Base-by-base conservation (phyloP, 2,113 vertebrate species). In the Pomatorhinus ruficollis region DNA sequence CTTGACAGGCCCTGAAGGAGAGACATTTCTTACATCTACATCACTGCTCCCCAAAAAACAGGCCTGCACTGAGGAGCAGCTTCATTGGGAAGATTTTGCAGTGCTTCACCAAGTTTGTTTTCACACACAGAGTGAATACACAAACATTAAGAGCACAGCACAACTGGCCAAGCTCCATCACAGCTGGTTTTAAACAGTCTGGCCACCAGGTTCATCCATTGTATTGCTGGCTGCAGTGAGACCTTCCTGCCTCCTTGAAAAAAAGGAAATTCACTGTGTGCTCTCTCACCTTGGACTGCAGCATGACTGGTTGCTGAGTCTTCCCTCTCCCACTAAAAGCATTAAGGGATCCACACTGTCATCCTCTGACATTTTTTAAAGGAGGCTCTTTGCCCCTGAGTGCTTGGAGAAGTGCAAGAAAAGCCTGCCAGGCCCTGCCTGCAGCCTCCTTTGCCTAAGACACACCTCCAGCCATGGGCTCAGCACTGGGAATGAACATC, bases 191-290 rank as follows among this genome's bases (percentile, higher is more conserved):
- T n/a, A 71, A 87, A n/a, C 20, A 47, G 25, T 71, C 57, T 40
- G n/a, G 35, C 12, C 47, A 68, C 12, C 47, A 68, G 24, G 8
- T 44, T 75, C 53, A 44, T 39, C 39, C 35, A 53, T 16, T 25
- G 6, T 13, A 17, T 56, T 0, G 0, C 53, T 57, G 63, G 49
- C 45, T 60, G 42, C 5, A 8, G 27, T 4, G 37, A 83, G 60
- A 86, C 53, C 27, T 71, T 57, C 44, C 65, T 31, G 15, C 20
- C 60, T 61, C 65, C 65, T 37, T 40, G 5, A 10, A 22, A 52
- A 30, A 63, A 25, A 17, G 18, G 47, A 44, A 79, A 27, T 39
- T 82, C 39, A 17, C 47, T 17, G 33, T 3, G 4, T 53, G 42
- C 45, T 87, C 64, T 49, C 17, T 42, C 37, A 40, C 52, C 23